phyloP scores from a whole-genome alignment of 2,797 vertebrate species.

The Takifugu ocellatus region DNA sequence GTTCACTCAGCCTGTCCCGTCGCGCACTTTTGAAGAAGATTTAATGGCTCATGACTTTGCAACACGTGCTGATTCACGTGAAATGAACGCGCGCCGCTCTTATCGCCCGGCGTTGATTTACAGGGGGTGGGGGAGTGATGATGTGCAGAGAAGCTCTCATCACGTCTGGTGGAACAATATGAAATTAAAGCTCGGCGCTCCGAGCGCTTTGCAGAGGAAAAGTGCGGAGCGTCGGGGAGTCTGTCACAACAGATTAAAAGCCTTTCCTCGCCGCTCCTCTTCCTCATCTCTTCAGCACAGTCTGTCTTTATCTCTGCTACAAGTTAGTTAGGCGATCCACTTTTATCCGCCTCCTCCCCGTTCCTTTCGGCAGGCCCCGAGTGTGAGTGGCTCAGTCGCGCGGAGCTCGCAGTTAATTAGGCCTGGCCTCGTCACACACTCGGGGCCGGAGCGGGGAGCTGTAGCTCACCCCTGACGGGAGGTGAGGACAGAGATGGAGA shows the following conservation, averaged over 20 bases:
- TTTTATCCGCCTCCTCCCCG: conserved; percentile 49
- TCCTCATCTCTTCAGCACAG: conserved; percentile 1
- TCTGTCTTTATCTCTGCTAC: conserved; percentile 40
- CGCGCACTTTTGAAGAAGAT: too few relatives aligned
- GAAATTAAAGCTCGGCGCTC: conserved; percentile 64
- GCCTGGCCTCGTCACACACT: conserved; percentile 49
- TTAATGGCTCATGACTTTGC: conserved; percentile 7
- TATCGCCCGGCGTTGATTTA: conserved; percentile 28
- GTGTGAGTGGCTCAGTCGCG: conserved; percentile 62
- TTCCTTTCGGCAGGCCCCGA: conserved; percentile 52
- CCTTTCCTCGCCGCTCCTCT: conserved; percentile 26
- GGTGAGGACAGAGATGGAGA: conserved; percentile 61
- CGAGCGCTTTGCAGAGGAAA: conserved; percentile 45
- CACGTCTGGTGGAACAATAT: conserved; percentile 59
- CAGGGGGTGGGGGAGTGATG: conserved; percentile 32
- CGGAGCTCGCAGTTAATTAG: conserved; percentile 72
- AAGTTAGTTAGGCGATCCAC: conserved; percentile 50
- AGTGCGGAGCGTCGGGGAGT: conserved; percentile 55
- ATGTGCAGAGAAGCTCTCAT: conserved; percentile 45
- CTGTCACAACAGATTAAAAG: conserved; percentile 68
- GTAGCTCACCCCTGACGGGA: conserved; percentile 29
- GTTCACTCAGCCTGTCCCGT: too few relatives aligned
- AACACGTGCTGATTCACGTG: conserved; percentile 1
- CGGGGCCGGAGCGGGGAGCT: conserved; percentile 46
- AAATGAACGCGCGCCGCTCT: conserved; percentile 35